Evolutionary conservation across 2,888 invertebrate genomes (phyloP).

Genomic region (Pyrrhosoma nymphula): DNA sequence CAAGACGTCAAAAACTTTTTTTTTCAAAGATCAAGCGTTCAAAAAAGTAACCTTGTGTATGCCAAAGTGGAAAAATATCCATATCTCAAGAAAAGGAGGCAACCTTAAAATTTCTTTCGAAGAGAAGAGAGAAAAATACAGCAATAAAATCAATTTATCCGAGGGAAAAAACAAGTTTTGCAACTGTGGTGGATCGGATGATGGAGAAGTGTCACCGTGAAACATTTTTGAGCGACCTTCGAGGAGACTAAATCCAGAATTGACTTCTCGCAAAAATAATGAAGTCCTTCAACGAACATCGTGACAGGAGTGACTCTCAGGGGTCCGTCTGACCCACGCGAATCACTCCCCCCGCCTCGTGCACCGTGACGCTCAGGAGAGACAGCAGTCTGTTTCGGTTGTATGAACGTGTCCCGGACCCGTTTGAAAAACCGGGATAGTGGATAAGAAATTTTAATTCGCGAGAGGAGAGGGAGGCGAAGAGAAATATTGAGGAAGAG

Average conservation of each 20-base stretch:
- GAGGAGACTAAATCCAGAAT: background rate
- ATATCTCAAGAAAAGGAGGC: no score
- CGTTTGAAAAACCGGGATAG: background rate
- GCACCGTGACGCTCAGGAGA: background rate
- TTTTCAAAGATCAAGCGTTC: no score
- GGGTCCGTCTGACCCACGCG: background rate
- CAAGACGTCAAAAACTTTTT: no score
- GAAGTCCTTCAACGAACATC: background rate
- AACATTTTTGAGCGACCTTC: background rate
- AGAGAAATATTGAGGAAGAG: background rate
- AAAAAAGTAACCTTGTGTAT: no score
- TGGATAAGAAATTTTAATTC: conserved; percentile 35
- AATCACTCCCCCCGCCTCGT: no score
- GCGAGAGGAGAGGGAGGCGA: background rate
- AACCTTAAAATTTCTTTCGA: no score
- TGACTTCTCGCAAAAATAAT: background rate
- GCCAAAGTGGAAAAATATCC: no score
- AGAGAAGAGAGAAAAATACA: no score
- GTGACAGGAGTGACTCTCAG: background rate
- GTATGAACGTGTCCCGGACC: background rate
- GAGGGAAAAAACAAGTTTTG: no score
- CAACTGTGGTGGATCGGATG: background rate
- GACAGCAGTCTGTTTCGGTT: background rate
- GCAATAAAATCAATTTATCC: no score
- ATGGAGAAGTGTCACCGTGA: background rate